Evolutionary conservation across 1,140 invertebrate genomes (phyloP), one percentile per base, ranked within the genome.

Genomic region (Zaprionus kolodkinae): DNA sequence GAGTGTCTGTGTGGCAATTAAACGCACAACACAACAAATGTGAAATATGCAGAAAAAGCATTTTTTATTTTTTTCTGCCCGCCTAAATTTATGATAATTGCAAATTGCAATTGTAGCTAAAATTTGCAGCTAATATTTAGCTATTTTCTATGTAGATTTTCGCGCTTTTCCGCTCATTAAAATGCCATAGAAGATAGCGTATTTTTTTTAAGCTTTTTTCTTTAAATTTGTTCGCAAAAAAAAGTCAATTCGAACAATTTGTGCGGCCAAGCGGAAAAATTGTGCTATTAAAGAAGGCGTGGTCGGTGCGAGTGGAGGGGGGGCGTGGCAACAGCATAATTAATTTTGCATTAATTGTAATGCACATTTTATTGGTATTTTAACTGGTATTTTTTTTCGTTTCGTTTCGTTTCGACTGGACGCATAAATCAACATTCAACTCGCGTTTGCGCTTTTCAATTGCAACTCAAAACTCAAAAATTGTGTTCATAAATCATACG

Each of bases 11-110:
- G 45, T 70, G 56, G 72, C 50, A 75, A 75, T 78, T 78, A 78
- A 78, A 75, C 36, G 56, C 40, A 45, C 33, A 9, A 10, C 13
- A 15, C 56, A 56, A 45, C 61, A 21, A 66, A 78, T 78, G n/a
- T n/a, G 21, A 57, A 64, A 54, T 73, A 73, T 73, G 71, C 62
- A 72, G 48, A 72, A 45, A 50, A 7, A 33, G 33, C 33, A 64
- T 52, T 33, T 63, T 63, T 59, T 66, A 43, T 21, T 21, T 21
- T 21, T 21, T 21, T 21, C n/a, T 21, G 21, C 21, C 21, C 50
- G 61, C 30, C 36, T 63, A 55, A 76, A 76, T 78, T 76, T 78
- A 78, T 76, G 62, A 36, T 76, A 72, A 78, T 78, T 78, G 52
- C 57, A 63, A 45, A 78, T n/a, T n/a, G n/a, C n/a, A n/a, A 78